Base-by-base conservation (phyloP, 2,888 invertebrate genomes). In the Himalopsyche japonica region DNA sequence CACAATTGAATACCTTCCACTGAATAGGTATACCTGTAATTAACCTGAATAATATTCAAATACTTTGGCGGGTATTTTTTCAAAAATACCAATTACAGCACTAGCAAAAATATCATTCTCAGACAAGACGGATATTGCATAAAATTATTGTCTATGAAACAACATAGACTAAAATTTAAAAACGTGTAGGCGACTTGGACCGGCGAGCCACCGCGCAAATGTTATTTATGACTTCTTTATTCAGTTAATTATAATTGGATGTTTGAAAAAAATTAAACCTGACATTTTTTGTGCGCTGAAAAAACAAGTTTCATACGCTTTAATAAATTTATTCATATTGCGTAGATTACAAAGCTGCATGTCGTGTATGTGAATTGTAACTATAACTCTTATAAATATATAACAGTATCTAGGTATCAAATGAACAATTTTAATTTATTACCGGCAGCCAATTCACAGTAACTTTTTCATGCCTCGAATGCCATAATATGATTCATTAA, bases 221-320 rank as follows among this genome's bases (percentile, higher is more conserved):
- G 47, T 81, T 76, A 81, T 81, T 81, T 81, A 81, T 37, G 37
- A 76, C 81, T 49, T 57, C 80, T 80, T 80, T 80, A 80, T 80
- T 80, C 80, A 80, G 49, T 81, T 76, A 76, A 76, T 81, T 81
- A 81, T 81, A 81, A 81, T 81, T 76, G 81, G 81, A 76, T 47
- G 76, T 24, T 27, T 57, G 57, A 24, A 57, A 57, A 57, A 57
- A 57, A 57, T 49, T 57, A 57, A 57, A 57, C 57, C 57, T 57
- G 57, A 57, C 57, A 57, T 57, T 57, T 57, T 57, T 57, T 57
- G 24, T 57, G 57, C 24, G 24, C n/a, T 20, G 57, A 57, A 57
- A 57, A 57, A 57, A 57, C 57, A 57, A 57, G 20, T 57, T 57
- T n/a, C 7, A 20, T 57, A 57, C 24, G 20, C 57, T 57, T 57